Evolutionary conservation across 2,797 vertebrate genomes (phyloP).

Genomic region (Esox masquinongy): DNA sequence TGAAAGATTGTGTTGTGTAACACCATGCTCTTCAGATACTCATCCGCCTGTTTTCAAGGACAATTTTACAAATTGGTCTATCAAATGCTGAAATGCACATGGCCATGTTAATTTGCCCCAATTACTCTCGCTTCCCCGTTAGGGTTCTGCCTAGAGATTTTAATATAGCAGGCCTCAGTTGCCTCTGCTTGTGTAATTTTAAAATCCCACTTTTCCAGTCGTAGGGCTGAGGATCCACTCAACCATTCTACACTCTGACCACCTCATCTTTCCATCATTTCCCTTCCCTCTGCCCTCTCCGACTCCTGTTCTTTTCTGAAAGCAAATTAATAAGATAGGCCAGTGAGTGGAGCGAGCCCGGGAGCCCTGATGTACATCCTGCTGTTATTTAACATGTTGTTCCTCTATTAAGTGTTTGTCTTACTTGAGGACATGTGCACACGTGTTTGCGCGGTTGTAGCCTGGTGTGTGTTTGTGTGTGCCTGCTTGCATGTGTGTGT

Average conservation of each 20-base stretch:
- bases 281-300: not conserved
- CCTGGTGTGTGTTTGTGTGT: slow-evolving; percentile 2
- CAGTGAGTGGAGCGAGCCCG: not conserved
- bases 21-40: not conserved
- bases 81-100: not conserved
- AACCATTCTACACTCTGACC: not conserved
- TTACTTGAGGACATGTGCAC: not conserved
- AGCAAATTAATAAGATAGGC: not conserved
- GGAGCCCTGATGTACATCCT: not conserved
- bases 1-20: not conserved
- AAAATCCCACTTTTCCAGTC: not conserved
- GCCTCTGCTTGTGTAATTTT: not conserved
- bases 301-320: not conserved
- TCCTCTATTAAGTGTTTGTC: not conserved
- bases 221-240: not conserved
- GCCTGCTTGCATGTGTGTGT: not conserved
- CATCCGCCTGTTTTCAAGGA: not conserved
- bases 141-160: not conserved
- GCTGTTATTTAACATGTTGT: not conserved
- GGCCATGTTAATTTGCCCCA: not conserved
- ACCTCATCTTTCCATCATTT: slow-evolving; percentile 7
- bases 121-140: not conserved
- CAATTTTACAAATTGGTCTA: not conserved
- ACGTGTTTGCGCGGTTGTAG: slow-evolving; percentile 4
- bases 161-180: not conserved